Conservation (phyloP, 2,888 invertebrate genomes). For the Camponotus fellah region DNA sequence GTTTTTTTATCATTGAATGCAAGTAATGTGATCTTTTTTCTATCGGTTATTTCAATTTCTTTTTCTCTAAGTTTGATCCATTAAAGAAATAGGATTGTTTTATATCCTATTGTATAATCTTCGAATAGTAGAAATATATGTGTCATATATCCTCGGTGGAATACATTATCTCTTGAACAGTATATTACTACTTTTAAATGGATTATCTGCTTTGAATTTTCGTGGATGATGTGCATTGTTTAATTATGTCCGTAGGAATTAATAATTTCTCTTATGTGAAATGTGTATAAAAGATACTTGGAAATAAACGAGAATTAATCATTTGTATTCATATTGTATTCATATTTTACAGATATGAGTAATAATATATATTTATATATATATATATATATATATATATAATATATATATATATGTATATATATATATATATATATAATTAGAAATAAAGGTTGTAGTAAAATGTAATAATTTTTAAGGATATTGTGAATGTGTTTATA, state of each 20-base stretch:
- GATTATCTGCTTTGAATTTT: conserved; percentile 33
- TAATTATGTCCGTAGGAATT: conserved; percentile 26
- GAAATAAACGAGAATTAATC: conserved; percentile 1
- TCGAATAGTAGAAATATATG: neutral
- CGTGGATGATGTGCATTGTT: conserved; percentile 14
- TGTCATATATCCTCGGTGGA: neutral
- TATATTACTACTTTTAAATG: conserved; percentile 7
- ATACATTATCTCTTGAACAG: neutral
- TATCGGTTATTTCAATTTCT: neutral
- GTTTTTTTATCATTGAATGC: conserved; percentile 4
- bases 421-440: neutral
- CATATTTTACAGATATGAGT: neutral
- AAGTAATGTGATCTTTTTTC: conserved; percentile 7
- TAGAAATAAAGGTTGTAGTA: neutral
- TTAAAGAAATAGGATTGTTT: conserved; percentile 8
- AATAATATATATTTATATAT: neutral
- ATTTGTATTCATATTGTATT: neutral
- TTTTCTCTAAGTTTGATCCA: neutral
- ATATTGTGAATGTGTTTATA: neutral
- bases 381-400: no score
- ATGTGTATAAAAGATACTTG: neutral
- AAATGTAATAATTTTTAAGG: conserved; percentile 2
- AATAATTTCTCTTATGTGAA: conserved; percentile 25
- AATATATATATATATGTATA: neutral
- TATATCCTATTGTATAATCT: neutral